Evolutionary conservation across 30 jellyfish, hydroid and myxozoan species (phyloP).

Genomic region (Turritopsis dohrnii): DNA sequence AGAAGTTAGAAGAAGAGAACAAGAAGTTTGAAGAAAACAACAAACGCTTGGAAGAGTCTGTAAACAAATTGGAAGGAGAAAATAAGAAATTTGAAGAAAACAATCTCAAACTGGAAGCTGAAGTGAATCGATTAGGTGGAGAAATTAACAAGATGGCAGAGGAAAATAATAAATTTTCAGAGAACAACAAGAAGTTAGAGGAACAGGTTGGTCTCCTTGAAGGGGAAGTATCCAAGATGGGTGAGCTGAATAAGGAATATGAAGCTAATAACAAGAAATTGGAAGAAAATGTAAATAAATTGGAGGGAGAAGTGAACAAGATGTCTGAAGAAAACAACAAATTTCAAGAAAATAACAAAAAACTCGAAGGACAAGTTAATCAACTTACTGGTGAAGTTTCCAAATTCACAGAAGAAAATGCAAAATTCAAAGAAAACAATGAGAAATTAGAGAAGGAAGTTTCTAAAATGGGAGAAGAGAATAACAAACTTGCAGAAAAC

Average conservation of each 20-base stretch:
- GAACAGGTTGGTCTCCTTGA: constrained; percentile 41
- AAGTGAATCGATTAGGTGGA: constrained; percentile 49
- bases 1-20: constrained; percentile 34
- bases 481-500: constrained; percentile 69
- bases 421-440: constrained; percentile 61
- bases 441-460: constrained; percentile 56
- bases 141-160: constrained; percentile 70
- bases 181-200: constrained; percentile 48
- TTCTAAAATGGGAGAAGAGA: constrained; percentile 61
- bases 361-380: constrained; percentile 66
- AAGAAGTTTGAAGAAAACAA: constrained; percentile 56
- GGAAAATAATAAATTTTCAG: constrained; percentile 79
- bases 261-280: constrained; percentile 76
- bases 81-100: constrained; percentile 67
- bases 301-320: constrained; percentile 73
- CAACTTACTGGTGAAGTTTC: constrained; percentile 53
- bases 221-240: constrained; percentile 43
- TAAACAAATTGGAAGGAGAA: constrained; percentile 57
- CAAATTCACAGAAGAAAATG: constrained; percentile 74
- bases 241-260: constrained; percentile 54
- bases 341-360: constrained; percentile 65
- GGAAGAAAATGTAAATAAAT: constrained; percentile 48
- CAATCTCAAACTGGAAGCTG: constrained; percentile 55
- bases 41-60: constrained; percentile 38
- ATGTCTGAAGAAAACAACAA: constrained; percentile 78